These are phyloP conservation scores for Coleophora deauratella DNA, from an alignment of 2,888 invertebrate species.

Conservation along the genomic window DNA sequence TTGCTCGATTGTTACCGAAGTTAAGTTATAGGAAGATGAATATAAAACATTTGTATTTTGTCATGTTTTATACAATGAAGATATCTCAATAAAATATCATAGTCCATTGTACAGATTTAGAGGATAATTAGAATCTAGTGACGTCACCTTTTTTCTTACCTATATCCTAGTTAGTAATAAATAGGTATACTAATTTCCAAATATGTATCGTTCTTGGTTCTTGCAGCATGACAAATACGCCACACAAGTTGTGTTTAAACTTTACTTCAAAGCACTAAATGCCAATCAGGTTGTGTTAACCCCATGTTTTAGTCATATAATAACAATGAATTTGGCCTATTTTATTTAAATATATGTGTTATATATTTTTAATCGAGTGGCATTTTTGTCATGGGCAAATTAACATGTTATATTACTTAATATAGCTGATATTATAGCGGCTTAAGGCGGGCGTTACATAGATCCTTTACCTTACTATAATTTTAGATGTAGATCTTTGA, in stretches of 20 bases:
- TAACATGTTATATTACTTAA: constrained; percentile 59
- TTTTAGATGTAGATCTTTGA: constrained; percentile 64
- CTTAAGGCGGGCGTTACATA: constrained; percentile 65
- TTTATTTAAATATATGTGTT: constrained; percentile 40
- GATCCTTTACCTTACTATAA: constrained; percentile 54
- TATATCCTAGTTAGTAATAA: constrained; percentile 63
- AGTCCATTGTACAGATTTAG: constrained; percentile 71
- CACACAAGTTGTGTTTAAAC: constrained; percentile 37
- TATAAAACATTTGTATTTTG: constrained; percentile 68
- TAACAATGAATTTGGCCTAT: constrained; percentile 68
- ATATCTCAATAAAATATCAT: constrained; percentile 70
- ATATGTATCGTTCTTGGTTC: constrained; percentile 50
- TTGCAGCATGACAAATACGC: constrained; percentile 58
- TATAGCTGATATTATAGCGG: constrained; percentile 67
- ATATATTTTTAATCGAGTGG: constrained; percentile 34
- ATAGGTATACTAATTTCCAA: constrained; percentile 60
- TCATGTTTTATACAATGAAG: constrained; percentile 69
- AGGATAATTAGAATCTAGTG: constrained; percentile 61
- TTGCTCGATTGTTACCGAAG: constrained; percentile 66
- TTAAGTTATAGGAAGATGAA: constrained; percentile 60
- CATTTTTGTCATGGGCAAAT: constrained; percentile 59
- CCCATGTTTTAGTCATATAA: constrained; percentile 46
- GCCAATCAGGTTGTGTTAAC: constrained; percentile 55
- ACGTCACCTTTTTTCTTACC: constrained; percentile 54
- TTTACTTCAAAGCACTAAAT: constrained; percentile 32